Conservation (phyloP, 2,888 invertebrate genomes). For the Amphipoea lucens region DNA sequence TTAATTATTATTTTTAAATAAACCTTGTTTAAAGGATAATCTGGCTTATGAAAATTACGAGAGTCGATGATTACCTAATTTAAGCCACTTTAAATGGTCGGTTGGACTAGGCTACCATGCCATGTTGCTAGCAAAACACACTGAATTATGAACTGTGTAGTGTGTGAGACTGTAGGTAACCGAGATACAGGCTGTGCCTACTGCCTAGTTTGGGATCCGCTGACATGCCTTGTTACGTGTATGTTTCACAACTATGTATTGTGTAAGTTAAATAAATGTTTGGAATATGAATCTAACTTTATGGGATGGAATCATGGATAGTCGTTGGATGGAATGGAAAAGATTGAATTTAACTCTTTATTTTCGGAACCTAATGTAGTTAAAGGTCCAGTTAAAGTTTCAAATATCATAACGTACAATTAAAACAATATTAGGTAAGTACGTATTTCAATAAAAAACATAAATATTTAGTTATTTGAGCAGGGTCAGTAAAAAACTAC, state of each 20-base stretch:
- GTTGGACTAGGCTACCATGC: not conserved
- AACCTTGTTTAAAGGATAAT: not conserved
- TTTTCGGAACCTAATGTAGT: not conserved
- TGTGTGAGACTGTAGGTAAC: not conserved
- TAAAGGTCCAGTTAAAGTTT: not conserved
- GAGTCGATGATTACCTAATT: not conserved
- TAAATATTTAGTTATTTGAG: slow-evolving; percentile 11
- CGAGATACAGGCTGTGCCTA: not conserved
- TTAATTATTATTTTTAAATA: not conserved
- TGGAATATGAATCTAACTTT: too few relatives aligned
- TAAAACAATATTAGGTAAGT: too few relatives aligned
- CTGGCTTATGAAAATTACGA: not conserved
- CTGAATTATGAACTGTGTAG: not conserved
- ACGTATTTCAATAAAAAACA: not conserved
- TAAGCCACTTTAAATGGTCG: not conserved
- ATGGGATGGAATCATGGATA: not conserved
- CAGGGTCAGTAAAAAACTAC: not conserved
- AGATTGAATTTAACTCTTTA: not conserved
- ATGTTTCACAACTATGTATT: not conserved
- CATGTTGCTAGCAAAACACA: not conserved
- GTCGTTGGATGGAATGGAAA: too few relatives aligned
- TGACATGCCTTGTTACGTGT: not conserved
- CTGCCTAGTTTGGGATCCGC: not conserved
- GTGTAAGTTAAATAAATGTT: too few relatives aligned
- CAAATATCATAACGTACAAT: not conserved